phyloP scores from a whole-genome alignment of 1,140 invertebrate species.

The Drosophila orena region DNA sequence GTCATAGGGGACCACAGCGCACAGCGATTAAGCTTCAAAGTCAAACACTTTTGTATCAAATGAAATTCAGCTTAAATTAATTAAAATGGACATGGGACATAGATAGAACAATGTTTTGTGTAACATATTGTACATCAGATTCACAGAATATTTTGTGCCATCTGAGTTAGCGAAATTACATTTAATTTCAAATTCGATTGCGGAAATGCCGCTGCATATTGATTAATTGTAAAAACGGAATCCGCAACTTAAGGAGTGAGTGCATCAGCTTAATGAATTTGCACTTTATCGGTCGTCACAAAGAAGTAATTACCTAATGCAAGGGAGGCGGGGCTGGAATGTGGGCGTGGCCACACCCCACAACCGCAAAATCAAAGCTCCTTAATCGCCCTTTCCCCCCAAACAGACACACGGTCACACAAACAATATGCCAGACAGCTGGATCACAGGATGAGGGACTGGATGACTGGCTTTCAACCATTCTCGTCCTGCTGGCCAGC shows the following conservation, averaged over 20 bases:
- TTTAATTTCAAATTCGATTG: constrained; percentile 15
- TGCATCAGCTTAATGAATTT: constrained; percentile 76
- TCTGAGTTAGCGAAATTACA: constrained; percentile 2
- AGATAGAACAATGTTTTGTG: background rate
- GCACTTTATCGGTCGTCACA: constrained; percentile 69
- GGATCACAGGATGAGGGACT: constrained; percentile 34
- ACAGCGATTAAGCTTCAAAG: no score
- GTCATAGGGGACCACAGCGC: no score
- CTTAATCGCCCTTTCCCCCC: constrained; percentile 12
- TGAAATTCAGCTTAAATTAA: background rate
- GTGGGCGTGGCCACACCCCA: background rate
- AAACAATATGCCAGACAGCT: constrained; percentile 41
- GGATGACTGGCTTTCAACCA: constrained; percentile 32
- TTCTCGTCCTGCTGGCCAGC: constrained; percentile 36
- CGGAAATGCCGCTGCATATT: constrained; percentile 7
- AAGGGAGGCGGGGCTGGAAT: constrained; percentile 8
- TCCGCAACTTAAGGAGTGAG: background rate
- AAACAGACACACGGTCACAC: constrained; percentile 32
- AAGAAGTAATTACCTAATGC: constrained; percentile 81
- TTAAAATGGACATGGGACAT: background rate
- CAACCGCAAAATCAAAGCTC: constrained; percentile 73
- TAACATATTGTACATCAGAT: background rate
- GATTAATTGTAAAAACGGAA: constrained; percentile 21
- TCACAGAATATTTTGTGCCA: background rate
- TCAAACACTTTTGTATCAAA: background rate